phyloP scores from a whole-genome alignment of 2,113 vertebrate genomes.

The Cinclus cinclus region DNA sequence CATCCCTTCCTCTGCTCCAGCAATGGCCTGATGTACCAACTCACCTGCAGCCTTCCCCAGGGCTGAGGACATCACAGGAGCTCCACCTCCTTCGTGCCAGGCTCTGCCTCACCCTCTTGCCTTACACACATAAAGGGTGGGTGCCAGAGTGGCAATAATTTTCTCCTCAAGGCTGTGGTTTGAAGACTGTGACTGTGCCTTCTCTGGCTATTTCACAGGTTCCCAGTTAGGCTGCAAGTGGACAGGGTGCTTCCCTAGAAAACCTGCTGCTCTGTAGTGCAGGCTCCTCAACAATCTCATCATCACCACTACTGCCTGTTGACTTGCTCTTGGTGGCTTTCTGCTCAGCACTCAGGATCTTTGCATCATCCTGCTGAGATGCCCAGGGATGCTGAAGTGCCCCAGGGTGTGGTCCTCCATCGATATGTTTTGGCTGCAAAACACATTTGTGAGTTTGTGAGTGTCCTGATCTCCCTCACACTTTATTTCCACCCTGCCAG shows the following conservation, averaged over 20 bases:
- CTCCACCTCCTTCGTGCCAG: neutral
- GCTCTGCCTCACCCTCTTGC: neutral
- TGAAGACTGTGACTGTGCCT: neutral
- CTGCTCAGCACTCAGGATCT: neutral
- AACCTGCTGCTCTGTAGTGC: neutral
- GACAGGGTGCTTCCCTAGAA: neutral
- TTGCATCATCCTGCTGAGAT: neutral
- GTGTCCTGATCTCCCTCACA: neutral
- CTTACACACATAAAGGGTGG: neutral
- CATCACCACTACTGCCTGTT: neutral
- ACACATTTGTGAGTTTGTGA: neutral
- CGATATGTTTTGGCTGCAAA: neutral
- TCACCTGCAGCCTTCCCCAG: neutral
- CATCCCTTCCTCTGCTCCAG: neutral
- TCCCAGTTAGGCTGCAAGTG: neutral
- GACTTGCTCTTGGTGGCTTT: neutral
- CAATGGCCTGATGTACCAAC: accelerated
- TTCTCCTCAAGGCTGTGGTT: neutral
- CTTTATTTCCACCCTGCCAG: neutral
- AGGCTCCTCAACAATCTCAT: neutral
- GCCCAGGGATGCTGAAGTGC: neutral
- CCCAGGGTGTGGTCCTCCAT: neutral
- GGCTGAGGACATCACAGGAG: neutral
- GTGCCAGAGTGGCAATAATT: neutral
- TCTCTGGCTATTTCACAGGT: neutral